Conservation (phyloP, 2,113 vertebrate genomes). For the Pycnonotus jocosus region DNA sequence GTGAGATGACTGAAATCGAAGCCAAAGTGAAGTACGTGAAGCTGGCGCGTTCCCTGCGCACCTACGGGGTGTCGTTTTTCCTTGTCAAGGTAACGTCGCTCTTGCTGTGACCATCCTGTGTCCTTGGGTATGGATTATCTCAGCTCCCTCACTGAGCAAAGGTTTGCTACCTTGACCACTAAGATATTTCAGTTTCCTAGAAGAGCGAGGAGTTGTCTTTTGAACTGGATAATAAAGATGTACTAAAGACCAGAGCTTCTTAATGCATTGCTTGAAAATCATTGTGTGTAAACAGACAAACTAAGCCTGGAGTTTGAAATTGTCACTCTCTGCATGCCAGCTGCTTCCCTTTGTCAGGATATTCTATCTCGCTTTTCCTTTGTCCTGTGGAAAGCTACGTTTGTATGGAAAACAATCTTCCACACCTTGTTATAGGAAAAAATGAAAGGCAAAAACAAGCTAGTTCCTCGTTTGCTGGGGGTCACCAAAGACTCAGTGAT, state of each 20-base stretch:
- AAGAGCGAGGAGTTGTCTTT: background rate
- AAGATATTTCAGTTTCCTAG: background rate
- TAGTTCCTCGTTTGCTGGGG: constrained; percentile 92
- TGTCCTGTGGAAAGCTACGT: background rate
- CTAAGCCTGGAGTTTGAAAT: background rate
- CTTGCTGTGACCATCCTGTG: rapidly evolving
- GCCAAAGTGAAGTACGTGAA: constrained; percentile 98
- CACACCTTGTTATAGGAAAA: constrained; percentile 81
- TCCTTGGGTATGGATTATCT: background rate
- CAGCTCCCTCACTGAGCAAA: background rate
- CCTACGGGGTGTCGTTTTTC: constrained; percentile 96
- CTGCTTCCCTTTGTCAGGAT: background rate
- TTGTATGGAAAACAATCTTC: background rate
- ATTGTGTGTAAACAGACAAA: background rate
- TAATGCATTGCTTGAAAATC: background rate
- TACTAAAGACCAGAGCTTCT: background rate
- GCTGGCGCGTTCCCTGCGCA: constrained; percentile 89
- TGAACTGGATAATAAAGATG: background rate
- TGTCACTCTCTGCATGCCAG: background rate
- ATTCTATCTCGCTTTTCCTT: background rate
- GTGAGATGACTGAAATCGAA: constrained; percentile 97
- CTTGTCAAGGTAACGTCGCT: constrained; percentile 86
- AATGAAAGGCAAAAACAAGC: constrained; percentile 98
- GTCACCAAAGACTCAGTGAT: constrained; percentile 99
- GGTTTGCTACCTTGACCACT: background rate